These are phyloP conservation scores for Propsilocerus akamusi DNA, from an alignment of 1,140 invertebrate species.

Conservation along the genomic window DNA sequence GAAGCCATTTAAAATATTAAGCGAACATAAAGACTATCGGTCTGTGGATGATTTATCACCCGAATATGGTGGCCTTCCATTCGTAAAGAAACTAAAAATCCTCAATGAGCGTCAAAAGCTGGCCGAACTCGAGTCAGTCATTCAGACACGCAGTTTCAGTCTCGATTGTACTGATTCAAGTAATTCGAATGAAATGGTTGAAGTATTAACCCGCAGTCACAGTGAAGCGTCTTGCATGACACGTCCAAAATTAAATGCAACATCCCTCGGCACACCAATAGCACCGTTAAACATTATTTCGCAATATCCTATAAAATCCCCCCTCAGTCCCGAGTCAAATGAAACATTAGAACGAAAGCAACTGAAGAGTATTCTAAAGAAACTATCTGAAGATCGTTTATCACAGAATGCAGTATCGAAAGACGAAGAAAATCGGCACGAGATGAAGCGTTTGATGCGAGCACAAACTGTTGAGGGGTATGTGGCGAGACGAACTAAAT, in stretches of 20 bases:
- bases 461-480: constrained; percentile 72
- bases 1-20: constrained; percentile 1
- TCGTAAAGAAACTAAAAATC: constrained; percentile 75
- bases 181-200: constrained; percentile 31
- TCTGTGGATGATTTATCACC: constrained; percentile 75
- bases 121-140: constrained; percentile 54
- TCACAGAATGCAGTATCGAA: constrained; percentile 26
- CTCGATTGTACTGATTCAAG: constrained; percentile 49
- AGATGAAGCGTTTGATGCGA: constrained; percentile 44
- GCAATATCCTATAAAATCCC: constrained; percentile 16
- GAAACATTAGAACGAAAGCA: constrained; percentile 65
- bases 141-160: constrained; percentile 54
- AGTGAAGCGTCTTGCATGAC: constrained; percentile 29
- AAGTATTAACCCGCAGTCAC: constrained; percentile 42
- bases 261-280: constrained; percentile 9
- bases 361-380: constrained; percentile 70
- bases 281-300: constrained; percentile 19
- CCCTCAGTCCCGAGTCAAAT: constrained; percentile 49
- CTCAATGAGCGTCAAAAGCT: constrained; percentile 72
- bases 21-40: constrained; percentile 37
- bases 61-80: constrained; percentile 68
- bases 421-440: constrained; percentile 28
- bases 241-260: constrained; percentile 24
- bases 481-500: constrained; percentile 66
- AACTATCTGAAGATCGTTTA: constrained; percentile 42